Base-by-base conservation (phyloP, 2,797 vertebrate genomes). In the Molossus alvarezi region DNA sequence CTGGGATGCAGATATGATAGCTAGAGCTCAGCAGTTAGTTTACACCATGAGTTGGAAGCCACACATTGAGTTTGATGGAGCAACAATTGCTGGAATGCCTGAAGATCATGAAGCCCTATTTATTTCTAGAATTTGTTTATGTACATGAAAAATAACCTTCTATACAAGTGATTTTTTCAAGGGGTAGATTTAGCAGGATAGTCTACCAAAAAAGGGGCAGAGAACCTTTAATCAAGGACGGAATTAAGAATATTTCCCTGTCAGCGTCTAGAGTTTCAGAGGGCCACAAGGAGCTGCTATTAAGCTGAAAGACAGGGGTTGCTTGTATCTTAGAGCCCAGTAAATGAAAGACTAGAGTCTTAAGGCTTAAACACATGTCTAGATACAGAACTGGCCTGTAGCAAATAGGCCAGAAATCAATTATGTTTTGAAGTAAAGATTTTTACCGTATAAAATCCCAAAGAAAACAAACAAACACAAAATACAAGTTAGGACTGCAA, bases 331-430 rank as follows among this genome's bases (percentile, higher is more conserved):
- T n/a, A 57, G 88, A 73, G 29, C 51, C 20, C 13, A 53, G 41
- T 80, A 90, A 93, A 67, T 73, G 23, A 85, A 89, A 80, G 21
- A 90, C 64, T 53, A 62, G 25, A 77, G 7, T 64, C 62, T 92
- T 71, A 67, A 85, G 67, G 41, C 73, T 93, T 85, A 93, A 89
- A 93, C 58, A 80, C 25, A 58, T 67, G 15, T 93, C 51, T 85
- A 67, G 58, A 73, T 95, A 67, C 29, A 14, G 65, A 90, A 65
- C 37, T 73, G 11, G 72, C 57, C 58, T 64, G 10, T 67, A 85
- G 60, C 37, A 89, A 72, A 64, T 73, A 73, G 57, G 37, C 57
- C 25, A 89, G 80, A 89, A 93, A 58, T 17, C 8, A 85, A 84
- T 17, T 48, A 85, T 10, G 25, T n/a, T 51, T 65, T 95, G 9